phyloP scores from a whole-genome alignment of 2,797 vertebrate species.

The Buphagus erythrorhynchus region DNA sequence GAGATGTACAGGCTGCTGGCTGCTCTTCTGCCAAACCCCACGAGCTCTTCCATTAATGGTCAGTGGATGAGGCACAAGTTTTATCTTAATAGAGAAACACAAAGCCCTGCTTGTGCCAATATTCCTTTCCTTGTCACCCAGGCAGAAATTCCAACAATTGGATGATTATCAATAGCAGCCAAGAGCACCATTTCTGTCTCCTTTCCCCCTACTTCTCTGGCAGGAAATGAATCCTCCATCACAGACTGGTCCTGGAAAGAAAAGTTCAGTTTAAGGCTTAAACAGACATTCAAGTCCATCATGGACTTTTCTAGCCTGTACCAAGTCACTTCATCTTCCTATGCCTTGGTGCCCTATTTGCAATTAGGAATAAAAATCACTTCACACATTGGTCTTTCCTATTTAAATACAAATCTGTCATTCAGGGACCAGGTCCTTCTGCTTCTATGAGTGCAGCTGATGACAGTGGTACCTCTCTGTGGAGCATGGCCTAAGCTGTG shows the following conservation, averaged over 20 bases:
- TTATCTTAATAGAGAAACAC: not conserved
- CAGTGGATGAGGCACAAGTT: not conserved
- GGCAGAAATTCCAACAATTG: constrained; percentile 8
- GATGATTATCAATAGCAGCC: constrained; percentile 3
- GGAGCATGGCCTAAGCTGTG: rapidly evolving
- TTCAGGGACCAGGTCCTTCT: not conserved
- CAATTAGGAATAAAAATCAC: not conserved
- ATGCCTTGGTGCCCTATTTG: not conserved
- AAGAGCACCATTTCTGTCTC: not conserved
- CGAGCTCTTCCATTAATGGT: not conserved
- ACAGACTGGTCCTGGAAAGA: not conserved
- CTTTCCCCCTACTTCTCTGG: not conserved
- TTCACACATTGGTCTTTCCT: not conserved
- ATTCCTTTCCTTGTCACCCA: not conserved
- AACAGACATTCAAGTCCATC: not conserved
- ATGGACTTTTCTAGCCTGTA: not conserved
- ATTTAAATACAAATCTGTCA: not conserved
- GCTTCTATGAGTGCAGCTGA: rapidly evolving
- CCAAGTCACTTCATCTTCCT: not conserved
- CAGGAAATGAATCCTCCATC: not conserved
- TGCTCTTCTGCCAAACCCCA: not conserved
- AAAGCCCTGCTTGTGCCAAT: not conserved
- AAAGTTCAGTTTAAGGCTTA: not conserved
- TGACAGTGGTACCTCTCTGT: not conserved
- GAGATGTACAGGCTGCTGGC: not conserved